Conservation (phyloP, 2,797 vertebrate genomes). For the Erpetoichthys calabaricus region DNA sequence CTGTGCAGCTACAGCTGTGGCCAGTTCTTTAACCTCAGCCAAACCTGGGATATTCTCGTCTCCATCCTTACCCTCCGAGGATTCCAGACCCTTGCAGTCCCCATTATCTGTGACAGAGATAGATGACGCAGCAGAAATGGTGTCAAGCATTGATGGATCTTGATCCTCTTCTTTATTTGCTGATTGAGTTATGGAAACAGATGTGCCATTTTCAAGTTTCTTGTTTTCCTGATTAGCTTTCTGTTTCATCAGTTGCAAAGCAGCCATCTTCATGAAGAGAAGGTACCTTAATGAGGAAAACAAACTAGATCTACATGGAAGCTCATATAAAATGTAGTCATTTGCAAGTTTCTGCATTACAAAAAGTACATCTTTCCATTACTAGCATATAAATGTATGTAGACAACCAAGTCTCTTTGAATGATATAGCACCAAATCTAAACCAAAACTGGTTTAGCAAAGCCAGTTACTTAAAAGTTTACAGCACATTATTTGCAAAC, state of each 20-base stretch:
- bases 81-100: constrained; percentile 44
- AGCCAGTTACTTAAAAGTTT: no score
- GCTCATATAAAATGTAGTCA: background rate
- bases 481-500: no score
- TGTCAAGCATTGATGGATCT: constrained; percentile 23
- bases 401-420: no score
- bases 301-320: constrained; percentile 4
- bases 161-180: constrained; percentile 18
- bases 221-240: constrained; percentile 69
- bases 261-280: constrained; percentile 97
- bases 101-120: constrained; percentile 35
- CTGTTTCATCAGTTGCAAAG: constrained; percentile 94
- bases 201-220: constrained; percentile 19
- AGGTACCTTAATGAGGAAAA: constrained; percentile 60
- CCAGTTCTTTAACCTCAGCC: constrained; percentile 88
- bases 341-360: background rate
- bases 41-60: constrained; percentile 69
- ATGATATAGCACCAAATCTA: no score
- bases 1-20: constrained; percentile 79
- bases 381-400: background rate
- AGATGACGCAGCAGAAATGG: constrained; percentile 37
- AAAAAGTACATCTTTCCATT: background rate
- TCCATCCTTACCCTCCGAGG: constrained; percentile 61
- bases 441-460: no score
- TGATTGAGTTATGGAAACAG: constrained; percentile 8